Evolutionary conservation across 1,140 invertebrate species (phyloP).

Genomic region (Drosophila pseudoobscura): DNA sequence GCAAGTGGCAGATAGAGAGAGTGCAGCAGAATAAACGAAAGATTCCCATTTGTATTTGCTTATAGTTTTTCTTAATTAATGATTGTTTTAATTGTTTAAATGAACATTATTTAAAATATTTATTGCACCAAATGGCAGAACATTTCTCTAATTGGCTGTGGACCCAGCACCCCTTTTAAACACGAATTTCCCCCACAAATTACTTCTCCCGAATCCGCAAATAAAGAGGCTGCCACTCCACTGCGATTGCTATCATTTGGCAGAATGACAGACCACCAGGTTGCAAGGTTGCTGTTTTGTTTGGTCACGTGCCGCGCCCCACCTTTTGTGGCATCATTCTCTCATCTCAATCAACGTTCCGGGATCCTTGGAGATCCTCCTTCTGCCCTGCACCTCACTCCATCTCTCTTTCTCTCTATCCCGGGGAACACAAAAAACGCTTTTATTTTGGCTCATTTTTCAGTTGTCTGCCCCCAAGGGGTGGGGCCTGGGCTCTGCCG

Average conservation of each 20-base stretch:
- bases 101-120: too few relatives aligned
- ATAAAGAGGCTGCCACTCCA: too few relatives aligned
- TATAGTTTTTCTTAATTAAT: too few relatives aligned
- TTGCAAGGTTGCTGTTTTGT: too few relatives aligned
- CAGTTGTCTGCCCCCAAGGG: constrained; percentile 35
- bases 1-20: background rate
- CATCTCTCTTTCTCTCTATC: constrained; percentile 33
- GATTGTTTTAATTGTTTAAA: too few relatives aligned
- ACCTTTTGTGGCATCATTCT: constrained; percentile 5
- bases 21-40: background rate
- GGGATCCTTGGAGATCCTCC: background rate
- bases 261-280: too few relatives aligned
- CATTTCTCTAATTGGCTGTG: too few relatives aligned
- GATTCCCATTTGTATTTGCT: background rate
- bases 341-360: constrained; percentile 35
- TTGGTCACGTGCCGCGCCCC: constrained; percentile 4
- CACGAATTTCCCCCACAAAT: too few relatives aligned
- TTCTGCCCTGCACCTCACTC: background rate
- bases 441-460: constrained; percentile 50
- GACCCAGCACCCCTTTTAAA: too few relatives aligned
- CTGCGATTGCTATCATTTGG: too few relatives aligned
- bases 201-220: too few relatives aligned
- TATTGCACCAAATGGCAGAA: too few relatives aligned
- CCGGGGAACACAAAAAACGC: constrained; percentile 12
- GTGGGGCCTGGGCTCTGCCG: background rate